phyloP scores from a whole-genome alignment of 2,113 vertebrate genomes.

The Calidris pugnax region DNA sequence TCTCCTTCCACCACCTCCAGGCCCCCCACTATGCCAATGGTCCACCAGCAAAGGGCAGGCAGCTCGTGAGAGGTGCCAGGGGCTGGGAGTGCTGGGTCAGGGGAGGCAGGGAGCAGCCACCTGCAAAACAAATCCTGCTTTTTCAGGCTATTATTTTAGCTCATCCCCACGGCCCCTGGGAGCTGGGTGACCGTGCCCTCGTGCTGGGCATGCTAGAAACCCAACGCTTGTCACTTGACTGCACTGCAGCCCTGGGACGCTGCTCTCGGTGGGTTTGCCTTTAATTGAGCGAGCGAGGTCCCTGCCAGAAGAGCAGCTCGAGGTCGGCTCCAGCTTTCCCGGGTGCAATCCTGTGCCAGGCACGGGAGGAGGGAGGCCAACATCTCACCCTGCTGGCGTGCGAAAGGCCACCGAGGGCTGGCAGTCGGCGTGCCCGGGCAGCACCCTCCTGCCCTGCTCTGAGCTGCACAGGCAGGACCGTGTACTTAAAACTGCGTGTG shows the following conservation, averaged over 20 bases:
- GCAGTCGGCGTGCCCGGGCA: neutral
- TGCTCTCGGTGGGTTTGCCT: neutral
- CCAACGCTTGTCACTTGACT: neutral
- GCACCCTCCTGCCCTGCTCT: neutral
- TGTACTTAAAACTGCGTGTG: neutral
- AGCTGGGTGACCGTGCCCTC: neutral
- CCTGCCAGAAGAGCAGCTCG: neutral
- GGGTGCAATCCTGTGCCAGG: neutral
- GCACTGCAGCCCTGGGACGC: neutral
- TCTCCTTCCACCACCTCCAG: neutral
- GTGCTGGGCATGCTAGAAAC: neutral
- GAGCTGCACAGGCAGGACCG: neutral
- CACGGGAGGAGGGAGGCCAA: neutral
- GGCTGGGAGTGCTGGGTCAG: neutral
- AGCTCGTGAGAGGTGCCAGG: neutral
- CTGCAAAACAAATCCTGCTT: neutral
- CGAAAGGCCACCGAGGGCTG: neutral
- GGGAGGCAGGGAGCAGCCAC: neutral
- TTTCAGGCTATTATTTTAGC: neutral
- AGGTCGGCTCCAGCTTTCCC: neutral
- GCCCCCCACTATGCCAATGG: rapidly evolving
- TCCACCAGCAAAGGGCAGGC: neutral
- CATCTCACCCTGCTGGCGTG: neutral
- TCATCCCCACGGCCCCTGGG: neutral
- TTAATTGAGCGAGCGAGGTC: neutral